Evolutionary conservation across 2,888 invertebrate genomes (phyloP), one percentile per base, ranked within the genome.

Genomic region (Cheilosia urbana): DNA sequence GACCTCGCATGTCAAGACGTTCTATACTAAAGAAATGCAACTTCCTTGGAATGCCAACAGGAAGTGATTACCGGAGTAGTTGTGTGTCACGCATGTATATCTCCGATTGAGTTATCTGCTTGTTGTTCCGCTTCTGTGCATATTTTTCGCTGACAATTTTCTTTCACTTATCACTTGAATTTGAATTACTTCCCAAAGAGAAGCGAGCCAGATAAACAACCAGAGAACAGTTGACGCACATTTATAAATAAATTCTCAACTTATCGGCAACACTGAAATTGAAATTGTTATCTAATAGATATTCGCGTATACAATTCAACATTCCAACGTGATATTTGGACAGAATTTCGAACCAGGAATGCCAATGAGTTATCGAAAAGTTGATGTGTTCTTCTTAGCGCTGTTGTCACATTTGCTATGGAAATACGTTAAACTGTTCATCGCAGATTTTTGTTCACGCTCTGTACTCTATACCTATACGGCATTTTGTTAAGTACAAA

Each of bases 301-400:
- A 66, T 63, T 73, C 65, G 63, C 57, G 47, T 42, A 45, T 42
- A 13, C 13, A 27, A 37, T 55, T 75, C 17, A 24, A 24, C 34
- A 17, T 37, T 55, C 21, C 45, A 57, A 75, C 65, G 75, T 75
- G 65, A 65, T 63, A 57, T 65, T 55, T 57, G 24, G 47, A 57
- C 45, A 40, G 34, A 55, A 73, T 55, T 45, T 30, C 30, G 62
- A 73, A 55, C 55, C 45, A 47, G 57, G 37, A 75, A 75, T 75
- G 55, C 45, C 21, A 57, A 63, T 75, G 65, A 65, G 37, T 75
- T 75, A 75, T 75, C 75, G 57, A 9, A 30, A 57, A 17, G 37
- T 49, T 47, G 47, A 17, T 15, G 11, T n/a, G 17, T 17, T 42
- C 21, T 6, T 58, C 58, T 58, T 34, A 30, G 7, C 30, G 17